Evolutionary conservation across 2,113 vertebrate species (phyloP), one percentile per base, ranked within the genome.

Genomic region (Entosphenus tridentatus): DNA sequence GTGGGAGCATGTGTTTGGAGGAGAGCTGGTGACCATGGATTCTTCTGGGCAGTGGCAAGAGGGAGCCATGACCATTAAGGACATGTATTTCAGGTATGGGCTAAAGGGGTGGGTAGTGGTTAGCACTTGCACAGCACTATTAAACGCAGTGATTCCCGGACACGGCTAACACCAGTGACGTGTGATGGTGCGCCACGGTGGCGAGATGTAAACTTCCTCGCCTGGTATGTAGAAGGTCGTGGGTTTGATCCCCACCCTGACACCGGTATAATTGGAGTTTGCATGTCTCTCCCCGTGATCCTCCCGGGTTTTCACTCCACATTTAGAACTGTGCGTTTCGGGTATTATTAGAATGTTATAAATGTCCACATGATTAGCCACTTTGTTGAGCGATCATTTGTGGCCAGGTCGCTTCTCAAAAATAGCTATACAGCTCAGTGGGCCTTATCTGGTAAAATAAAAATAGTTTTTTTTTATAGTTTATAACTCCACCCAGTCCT

Each of bases 1-100:
- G 10, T 65, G 62, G 62, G 62, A 65, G 62, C 62, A 65, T 65
- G 62, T 65, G 62, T 21, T 65, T 65, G 62, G 62, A 16, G 62
- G 62, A 9, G 62, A 65, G 8, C 62, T 65, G 62, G 8, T 21
- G 10, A 9, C n/a, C 21, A 21, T 65, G 62, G n/a, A 16, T 65
- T n/a, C 62, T 16, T n/a, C n/a, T 16, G 62, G 62, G 8, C 62
- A 65, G 62, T 65, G 62, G 62, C n/a, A 65, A 21, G 62, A 65
- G 62, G 62, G 62, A 16, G n/a, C 62, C 21, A 16, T 65, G 62
- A 65, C 21, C 21, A 21, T 21, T 21, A 65, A 11, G n/a, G 62
- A 65, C 21, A 21, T 65, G 62, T 21, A 16, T n/a, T 65, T 16
- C 62, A 65, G 62, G 62, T 65, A 65, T 16, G n/a, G n/a, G n/a